Evolutionary conservation across 1,140 invertebrate species (phyloP).

Genomic region (Drosophila lacteicornis): DNA sequence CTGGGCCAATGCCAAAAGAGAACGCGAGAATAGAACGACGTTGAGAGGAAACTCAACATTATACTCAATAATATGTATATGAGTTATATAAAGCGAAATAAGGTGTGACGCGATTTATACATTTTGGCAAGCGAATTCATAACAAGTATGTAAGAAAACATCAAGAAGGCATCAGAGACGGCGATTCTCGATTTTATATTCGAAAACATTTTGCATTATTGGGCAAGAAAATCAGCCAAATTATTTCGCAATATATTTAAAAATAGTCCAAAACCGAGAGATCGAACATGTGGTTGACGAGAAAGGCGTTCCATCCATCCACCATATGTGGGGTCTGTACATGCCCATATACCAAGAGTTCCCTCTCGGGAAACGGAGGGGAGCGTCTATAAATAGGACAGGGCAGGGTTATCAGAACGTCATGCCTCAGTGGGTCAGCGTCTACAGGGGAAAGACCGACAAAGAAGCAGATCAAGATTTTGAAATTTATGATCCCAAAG

Average conservation of each 20-base stretch:
- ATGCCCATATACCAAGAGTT: conserved; percentile 18
- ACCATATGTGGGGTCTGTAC: conserved; percentile 57
- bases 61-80: conserved; percentile 34
- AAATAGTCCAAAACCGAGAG: conserved; percentile 54
- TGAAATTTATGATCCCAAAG: conserved; percentile 44
- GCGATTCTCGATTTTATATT: conserved; percentile 54
- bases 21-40: conserved; percentile 25
- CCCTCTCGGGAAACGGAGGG: conserved; percentile 6
- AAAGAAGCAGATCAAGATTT: conserved; percentile 28
- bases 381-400: conserved; percentile 67
- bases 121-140: conserved; percentile 67
- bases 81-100: conserved; percentile 66
- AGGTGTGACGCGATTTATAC: conserved; percentile 65
- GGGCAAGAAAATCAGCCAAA: conserved; percentile 53
- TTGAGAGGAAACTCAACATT: conserved; percentile 46
- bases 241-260: conserved; percentile 64
- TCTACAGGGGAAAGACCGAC: conserved; percentile 34
- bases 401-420: conserved; percentile 80
- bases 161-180: conserved; percentile 27
- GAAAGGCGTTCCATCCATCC: conserved; percentile 39
- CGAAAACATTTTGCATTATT: conserved; percentile 48
- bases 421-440: conserved; percentile 75
- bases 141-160: conserved; percentile 49
- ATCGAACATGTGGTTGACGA: conserved; percentile 75
- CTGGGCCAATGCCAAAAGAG: conserved; percentile 73